These are phyloP conservation scores for Atta texana DNA, from an alignment of 1,140 invertebrate genomes.

Conservation along the genomic window DNA sequence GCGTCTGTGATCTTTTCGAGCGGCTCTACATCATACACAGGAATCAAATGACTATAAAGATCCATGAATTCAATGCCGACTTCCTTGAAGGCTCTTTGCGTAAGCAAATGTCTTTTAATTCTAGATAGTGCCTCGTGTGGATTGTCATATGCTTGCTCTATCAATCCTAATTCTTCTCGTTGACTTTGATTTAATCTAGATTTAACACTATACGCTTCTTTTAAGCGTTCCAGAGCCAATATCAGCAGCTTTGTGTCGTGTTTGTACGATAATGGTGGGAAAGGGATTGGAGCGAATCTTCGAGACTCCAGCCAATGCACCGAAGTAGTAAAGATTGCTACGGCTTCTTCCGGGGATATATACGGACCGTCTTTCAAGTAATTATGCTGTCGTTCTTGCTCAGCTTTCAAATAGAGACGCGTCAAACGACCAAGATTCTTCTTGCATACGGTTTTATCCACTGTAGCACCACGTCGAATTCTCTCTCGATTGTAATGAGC, in stretches of 20 bases:
- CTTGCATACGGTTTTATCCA: constrained; percentile 99
- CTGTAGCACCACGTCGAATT: constrained; percentile 96
- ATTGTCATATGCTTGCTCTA: constrained; percentile 99
- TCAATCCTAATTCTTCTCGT: constrained; percentile 98
- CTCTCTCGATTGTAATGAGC: constrained; percentile 99
- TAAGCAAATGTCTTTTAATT: constrained; percentile 99
- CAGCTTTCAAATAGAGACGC: constrained; percentile 98
- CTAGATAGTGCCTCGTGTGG: constrained; percentile 99
- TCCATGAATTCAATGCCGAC: constrained; percentile 99
- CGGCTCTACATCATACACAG: constrained; percentile 99
- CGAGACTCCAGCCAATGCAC: constrained; percentile 99
- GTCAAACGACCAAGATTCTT: constrained; percentile 99
- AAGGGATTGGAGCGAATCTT: constrained; percentile 99
- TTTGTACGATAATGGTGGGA: constrained; percentile 99
- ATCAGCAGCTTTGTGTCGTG: constrained; percentile 99
- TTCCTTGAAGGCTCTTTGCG: constrained; percentile 99
- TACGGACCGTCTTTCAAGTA: constrained; percentile 99
- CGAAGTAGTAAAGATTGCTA: constrained; percentile 99
- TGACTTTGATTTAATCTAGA: constrained; percentile 99
- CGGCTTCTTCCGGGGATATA: constrained; percentile 99
- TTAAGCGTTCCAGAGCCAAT: constrained; percentile 97
- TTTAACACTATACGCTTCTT: constrained; percentile 99
- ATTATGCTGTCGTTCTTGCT: constrained; percentile 99
- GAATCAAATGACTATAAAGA: constrained; percentile 98
- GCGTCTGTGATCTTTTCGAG: constrained; percentile 99